These are phyloP conservation scores for Myotis myotis DNA, from an alignment of 2,797 vertebrate species.

Conservation along the genomic window DNA sequence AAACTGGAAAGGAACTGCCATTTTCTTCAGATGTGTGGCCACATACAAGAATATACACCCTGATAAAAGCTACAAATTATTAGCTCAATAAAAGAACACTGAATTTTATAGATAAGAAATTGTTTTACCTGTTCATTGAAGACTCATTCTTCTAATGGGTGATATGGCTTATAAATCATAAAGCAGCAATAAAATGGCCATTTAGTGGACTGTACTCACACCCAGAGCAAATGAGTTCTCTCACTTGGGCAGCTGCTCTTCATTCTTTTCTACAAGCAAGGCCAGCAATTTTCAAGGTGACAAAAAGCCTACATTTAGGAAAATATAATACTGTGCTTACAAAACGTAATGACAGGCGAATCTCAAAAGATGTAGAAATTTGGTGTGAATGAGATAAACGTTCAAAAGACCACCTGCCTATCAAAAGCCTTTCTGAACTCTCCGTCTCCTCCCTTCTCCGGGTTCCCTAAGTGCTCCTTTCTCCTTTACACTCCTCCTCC, in stretches of 20 bases:
- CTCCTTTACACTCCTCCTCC: not conserved
- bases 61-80: slow-evolving; percentile 2
- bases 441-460: not conserved
- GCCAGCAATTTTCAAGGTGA: slow-evolving; percentile 24
- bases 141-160: not conserved
- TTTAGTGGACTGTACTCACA: slow-evolving; percentile 40
- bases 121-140: not conserved
- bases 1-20: not conserved
- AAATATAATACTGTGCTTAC: slow-evolving; percentile 58
- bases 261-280: slow-evolving; percentile 42
- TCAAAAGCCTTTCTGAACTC: not conserved
- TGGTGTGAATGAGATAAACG: slow-evolving; percentile 3
- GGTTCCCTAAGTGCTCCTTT: not conserved
- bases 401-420: not conserved
- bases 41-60: not conserved
- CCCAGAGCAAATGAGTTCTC: slow-evolving; percentile 18
- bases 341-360: slow-evolving; percentile 46
- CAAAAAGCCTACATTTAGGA: slow-evolving; percentile 44
- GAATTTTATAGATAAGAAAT: slow-evolving; percentile 39
- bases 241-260: slow-evolving; percentile 18
- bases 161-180: slow-evolving; percentile 28
- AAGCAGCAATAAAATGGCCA: not conserved
- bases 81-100: not conserved
- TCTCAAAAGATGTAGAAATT: slow-evolving; percentile 39
- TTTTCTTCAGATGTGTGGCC: not conserved